Percentiles rank a stretch among this genome's conserved stretches.
Conservation (phyloP, 2,797 vertebrate genomes). For the Lindbergichthys nudifrons region DNA sequence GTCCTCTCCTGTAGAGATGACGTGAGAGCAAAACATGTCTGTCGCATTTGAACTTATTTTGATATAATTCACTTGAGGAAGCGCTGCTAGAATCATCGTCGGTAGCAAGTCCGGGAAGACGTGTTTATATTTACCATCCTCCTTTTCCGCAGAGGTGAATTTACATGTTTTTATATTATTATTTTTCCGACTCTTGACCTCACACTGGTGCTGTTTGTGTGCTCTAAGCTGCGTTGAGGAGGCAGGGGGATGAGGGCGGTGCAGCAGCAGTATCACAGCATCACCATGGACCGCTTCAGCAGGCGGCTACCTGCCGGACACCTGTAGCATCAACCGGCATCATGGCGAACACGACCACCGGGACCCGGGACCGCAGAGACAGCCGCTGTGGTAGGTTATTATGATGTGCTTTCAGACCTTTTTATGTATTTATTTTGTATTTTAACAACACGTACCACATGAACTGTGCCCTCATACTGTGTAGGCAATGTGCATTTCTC, state of each 20-base stretch:
- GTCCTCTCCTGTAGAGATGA: neutral
- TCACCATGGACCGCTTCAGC: slow-evolving; percentile 71
- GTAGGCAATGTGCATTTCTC: neutral
- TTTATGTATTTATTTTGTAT: too few species aligned
- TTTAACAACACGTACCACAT: neutral
- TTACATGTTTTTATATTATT: neutral
- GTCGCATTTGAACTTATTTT: slow-evolving; percentile 4
- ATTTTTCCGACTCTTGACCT: neutral
- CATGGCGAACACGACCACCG: slow-evolving; percentile 78
- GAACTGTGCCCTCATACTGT: neutral
- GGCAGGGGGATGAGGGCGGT: slow-evolving; percentile 51
- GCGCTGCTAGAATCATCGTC: slow-evolving; percentile 42
- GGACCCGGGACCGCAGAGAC: slow-evolving; percentile 43
- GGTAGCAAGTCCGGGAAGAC: slow-evolving; percentile 23
- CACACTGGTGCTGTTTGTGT: slow-evolving; percentile 2
- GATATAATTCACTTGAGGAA: slow-evolving; percentile 49
- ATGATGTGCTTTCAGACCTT: neutral
- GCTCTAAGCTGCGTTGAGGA: slow-evolving; percentile 50
- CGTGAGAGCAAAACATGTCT: neutral
- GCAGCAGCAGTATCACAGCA: slow-evolving; percentile 38
- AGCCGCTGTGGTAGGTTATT: slow-evolving; percentile 59
- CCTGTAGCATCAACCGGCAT: slow-evolving; percentile 76
- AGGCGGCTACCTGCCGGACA: slow-evolving; percentile 64
- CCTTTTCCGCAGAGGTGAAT: neutral
- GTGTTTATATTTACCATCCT: neutral